Percentiles rank a stretch among this genome's conserved stretches.
phyloP scores from a whole-genome alignment of 2,113 vertebrate species.

The Sebastes fasciatus region DNA sequence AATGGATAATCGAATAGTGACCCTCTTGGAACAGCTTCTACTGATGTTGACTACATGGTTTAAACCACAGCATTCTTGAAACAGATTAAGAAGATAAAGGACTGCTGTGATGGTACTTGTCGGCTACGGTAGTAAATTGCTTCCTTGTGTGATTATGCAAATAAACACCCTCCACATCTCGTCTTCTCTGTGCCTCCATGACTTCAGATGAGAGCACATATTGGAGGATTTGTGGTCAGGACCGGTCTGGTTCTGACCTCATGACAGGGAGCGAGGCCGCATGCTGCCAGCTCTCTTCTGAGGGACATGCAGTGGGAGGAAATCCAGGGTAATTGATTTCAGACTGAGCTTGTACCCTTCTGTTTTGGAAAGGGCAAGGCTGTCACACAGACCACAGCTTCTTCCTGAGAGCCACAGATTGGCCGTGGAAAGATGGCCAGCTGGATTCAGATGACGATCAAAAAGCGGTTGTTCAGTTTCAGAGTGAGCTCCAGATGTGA shows the following conservation, averaged over 20 bases:
- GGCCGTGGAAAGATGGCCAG: constrained; percentile 19
- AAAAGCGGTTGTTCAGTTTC: neutral
- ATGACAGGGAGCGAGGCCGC: constrained; percentile 30
- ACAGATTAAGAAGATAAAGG: no score
- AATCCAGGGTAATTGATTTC: constrained; percentile 59
- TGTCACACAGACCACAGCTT: constrained; percentile 30
- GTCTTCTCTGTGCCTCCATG: neutral
- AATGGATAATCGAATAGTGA: no score
- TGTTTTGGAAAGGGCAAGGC: constrained; percentile 46
- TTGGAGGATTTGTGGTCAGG: constrained; percentile 18
- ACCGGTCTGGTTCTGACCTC: constrained; percentile 43
- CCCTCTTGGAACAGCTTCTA: no score
- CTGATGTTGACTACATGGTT: no score
- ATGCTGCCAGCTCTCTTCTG: constrained; percentile 29
- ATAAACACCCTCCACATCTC: neutral
- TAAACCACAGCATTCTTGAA: no score
- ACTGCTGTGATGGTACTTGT: neutral
- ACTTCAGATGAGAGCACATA: constrained; percentile 6
- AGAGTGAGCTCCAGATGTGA: constrained; percentile 3
- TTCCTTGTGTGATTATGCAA: constrained; percentile 21
- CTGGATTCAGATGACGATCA: constrained; percentile 25
- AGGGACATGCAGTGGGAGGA: constrained; percentile 25
- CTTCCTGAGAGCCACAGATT: constrained; percentile 8
- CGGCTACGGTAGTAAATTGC: neutral
- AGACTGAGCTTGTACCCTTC: constrained; percentile 34